phyloP scores from a whole-genome alignment of 2,797 vertebrate species.

The Odontamblyopus lacepedii region DNA sequence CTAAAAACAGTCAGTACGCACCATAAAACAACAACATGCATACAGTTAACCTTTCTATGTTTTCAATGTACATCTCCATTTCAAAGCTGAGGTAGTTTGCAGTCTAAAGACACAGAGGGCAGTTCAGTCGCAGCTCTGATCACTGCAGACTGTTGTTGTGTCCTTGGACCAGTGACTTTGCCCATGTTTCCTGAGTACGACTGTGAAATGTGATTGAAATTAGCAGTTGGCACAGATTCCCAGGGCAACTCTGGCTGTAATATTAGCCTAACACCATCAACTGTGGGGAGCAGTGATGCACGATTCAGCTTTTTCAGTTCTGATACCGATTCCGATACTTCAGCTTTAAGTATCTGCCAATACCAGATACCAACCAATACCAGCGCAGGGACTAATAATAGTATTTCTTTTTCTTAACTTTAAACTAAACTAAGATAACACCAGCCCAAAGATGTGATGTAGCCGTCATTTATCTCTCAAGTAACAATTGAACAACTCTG shows the following conservation, averaged over 20 bases:
- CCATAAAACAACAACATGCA: background rate
- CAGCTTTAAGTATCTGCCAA: too few species aligned
- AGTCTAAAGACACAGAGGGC: background rate
- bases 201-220: background rate
- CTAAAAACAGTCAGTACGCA: slow-evolving; percentile 7
- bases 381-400: too few species aligned
- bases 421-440: too few species aligned
- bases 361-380: too few species aligned
- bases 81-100: background rate
- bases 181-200: background rate
- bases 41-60: too few species aligned
- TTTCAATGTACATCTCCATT: too few species aligned
- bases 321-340: too few species aligned
- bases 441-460: too few species aligned
- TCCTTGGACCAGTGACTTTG: background rate
- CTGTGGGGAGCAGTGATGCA: background rate
- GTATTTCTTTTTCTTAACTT: too few species aligned
- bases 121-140: background rate
- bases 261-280: background rate
- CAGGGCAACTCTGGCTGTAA: background rate
- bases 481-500: too few species aligned
- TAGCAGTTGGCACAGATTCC: background rate
- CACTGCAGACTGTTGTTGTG: background rate
- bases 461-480: too few species aligned
- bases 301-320: too few species aligned